phyloP scores from a whole-genome alignment of 2,797 vertebrate species.

The Pseudopleuronectes americanus region DNA sequence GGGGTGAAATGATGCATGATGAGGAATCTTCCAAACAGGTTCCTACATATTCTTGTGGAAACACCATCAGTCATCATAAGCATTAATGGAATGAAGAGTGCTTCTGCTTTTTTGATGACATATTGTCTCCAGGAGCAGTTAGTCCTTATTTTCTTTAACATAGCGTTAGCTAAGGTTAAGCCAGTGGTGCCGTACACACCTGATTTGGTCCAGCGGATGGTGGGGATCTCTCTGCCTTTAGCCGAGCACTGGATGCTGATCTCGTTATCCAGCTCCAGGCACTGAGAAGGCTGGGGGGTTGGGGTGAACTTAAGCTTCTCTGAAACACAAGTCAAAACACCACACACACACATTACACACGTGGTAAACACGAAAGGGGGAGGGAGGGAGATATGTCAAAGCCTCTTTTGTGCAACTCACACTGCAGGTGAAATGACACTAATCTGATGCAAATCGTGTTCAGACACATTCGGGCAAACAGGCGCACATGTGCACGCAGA shows the following conservation, averaged over 20 bases:
- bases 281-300: constrained; percentile 90
- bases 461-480: constrained; percentile 45
- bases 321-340: constrained; percentile 74
- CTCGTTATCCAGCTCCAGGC: constrained; percentile 94
- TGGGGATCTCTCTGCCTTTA: constrained; percentile 90
- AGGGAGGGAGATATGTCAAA: constrained; percentile 11
- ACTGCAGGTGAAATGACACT: constrained; percentile 37
- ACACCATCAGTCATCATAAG: constrained; percentile 26
- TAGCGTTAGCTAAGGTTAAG: not conserved
- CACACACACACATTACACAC: constrained; percentile 34
- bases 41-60: constrained; percentile 19
- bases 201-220: constrained; percentile 92
- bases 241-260: constrained; percentile 92
- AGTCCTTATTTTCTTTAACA: constrained; percentile 15
- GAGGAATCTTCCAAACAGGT: constrained; percentile 25
- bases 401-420: constrained; percentile 34
- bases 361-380: constrained; percentile 1
- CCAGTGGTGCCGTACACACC: constrained; percentile 73
- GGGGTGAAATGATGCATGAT: constrained; percentile 18
- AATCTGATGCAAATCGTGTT: constrained; percentile 42
- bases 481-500: constrained; percentile 13
- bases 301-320: constrained; percentile 98
- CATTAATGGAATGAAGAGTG: not conserved
- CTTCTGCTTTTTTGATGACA: not conserved
- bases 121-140: constrained; percentile 2